Base-by-base conservation (phyloP, 2,797 vertebrate genomes). In the Crax fasciolata region DNA sequence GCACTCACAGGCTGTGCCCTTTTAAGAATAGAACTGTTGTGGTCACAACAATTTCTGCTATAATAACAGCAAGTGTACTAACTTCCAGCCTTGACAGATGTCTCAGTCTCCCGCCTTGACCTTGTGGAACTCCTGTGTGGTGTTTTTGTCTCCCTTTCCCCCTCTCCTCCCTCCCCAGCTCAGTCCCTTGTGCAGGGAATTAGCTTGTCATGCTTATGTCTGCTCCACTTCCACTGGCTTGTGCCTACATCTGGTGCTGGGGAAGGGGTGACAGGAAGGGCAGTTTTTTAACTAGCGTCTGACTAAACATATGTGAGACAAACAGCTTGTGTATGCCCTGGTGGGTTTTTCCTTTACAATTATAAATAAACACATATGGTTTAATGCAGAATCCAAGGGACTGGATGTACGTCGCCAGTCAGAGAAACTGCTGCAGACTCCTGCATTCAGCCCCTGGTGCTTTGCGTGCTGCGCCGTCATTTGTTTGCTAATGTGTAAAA, bases 221-320 rank as follows among this genome's bases (percentile, higher is more conserved):
- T 97, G 75, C 62, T 93, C 52, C 35, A 59, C 87, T 97, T 97
- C 93, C 91, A 95, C 54, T 73, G 84, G 61, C 71, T 93, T 93
- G 63, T 89, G 28, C 87, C 77, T 95, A 80, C 79, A 70, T 94
- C 93, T 96, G 90, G 91, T 80, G 30, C 68, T 87, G 86, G 88
- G 82, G 89, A 95, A 92, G 91, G 79, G 85, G 93, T 93, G 93
- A 95, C 71, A 90, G 91, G 94, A 97, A 98, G 95, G 92, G 59
- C 88, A 93, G 38, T 77, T 95, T 85, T 88, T 95, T 87, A 92
- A 89, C 84, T 94, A 46, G 80, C 57, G 46, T 91, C 93, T 96
- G 76, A 71, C 73, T 91, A 79, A 91, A 85, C 93, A 84, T 66
- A 55, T 81, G 92, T 0, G 8, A 95, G 90, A 88, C 51, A 79